These are phyloP conservation scores for Carlito syrichta DNA, from an alignment of 2,113 vertebrate species.

Conservation along the genomic window DNA sequence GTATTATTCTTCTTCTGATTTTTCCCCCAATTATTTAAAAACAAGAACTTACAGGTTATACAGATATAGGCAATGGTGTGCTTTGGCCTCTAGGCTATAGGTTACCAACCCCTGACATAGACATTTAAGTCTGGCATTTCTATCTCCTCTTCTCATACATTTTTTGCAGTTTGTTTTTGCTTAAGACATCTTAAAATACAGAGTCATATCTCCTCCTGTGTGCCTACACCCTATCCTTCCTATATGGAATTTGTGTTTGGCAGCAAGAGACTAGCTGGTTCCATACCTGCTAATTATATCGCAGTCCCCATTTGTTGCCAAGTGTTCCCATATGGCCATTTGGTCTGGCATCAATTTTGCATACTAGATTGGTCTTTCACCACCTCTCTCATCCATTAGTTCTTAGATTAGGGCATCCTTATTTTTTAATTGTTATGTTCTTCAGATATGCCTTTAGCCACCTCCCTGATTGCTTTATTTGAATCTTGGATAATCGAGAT, in stretches of 20 bases:
- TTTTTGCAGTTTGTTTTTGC: constrained; percentile 19
- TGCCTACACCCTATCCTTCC: background rate
- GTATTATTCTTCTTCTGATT: background rate
- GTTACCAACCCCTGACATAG: background rate
- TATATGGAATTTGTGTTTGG: constrained; percentile 38
- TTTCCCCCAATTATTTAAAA: background rate
- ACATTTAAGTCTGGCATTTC: background rate
- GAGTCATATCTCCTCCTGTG: background rate
- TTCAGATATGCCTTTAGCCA: background rate
- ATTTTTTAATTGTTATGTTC: background rate
- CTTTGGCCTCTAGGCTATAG: background rate
- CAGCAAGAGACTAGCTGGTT: constrained; percentile 40
- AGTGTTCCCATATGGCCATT: constrained; percentile 44
- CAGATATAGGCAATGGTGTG: background rate
- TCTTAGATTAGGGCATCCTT: background rate
- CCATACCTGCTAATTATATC: constrained; percentile 41
- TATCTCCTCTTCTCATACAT: background rate
- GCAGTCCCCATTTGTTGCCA: background rate
- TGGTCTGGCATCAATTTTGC: constrained; percentile 34
- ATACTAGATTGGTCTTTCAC: background rate
- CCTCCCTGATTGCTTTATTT: background rate
- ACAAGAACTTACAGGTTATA: background rate
- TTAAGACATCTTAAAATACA: constrained; percentile 1
- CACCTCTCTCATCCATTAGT: background rate
- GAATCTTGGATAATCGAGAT: background rate